phyloP scores from a whole-genome alignment of 1,140 invertebrate species.

The Oncopodura yosiiana region DNA sequence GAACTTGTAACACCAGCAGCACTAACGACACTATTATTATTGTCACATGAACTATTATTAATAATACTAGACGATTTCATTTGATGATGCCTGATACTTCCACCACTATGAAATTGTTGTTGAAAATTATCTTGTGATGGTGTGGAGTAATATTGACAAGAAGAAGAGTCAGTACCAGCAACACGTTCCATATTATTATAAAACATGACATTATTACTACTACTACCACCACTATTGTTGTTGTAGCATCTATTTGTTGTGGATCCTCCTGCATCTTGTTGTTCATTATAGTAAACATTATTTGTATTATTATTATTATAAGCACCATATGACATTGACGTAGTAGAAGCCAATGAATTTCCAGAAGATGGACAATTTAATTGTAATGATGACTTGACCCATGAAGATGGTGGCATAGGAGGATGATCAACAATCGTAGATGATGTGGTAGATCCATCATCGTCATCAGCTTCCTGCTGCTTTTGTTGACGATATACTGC shows the following conservation, averaged over 20 bases:
- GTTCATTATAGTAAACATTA: too few relatives aligned
- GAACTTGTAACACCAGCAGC: constrained; percentile 7
- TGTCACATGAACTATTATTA: constrained; percentile 11
- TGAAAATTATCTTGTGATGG: neutral
- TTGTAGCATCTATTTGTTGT: constrained; percentile 1
- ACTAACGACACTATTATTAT: neutral
- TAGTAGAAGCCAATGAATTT: too few relatives aligned
- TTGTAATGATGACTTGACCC: constrained; percentile 21
- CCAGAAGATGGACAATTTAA: too few relatives aligned
- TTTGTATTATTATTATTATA: neutral
- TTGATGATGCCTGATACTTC: too few relatives aligned
- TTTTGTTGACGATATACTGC: too few relatives aligned
- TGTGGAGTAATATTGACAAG: neutral
- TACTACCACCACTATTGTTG: constrained; percentile 3
- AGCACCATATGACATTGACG: neutral
- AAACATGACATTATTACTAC: neutral
- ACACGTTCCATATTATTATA: neutral
- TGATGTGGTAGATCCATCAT: too few relatives aligned
- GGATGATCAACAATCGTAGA: too few relatives aligned
- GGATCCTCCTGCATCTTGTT: too few relatives aligned
- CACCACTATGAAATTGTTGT: neutral
- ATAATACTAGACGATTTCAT: constrained; percentile 10
- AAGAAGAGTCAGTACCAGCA: neutral
- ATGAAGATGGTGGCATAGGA: constrained; percentile 23
- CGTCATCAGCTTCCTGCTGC: too few relatives aligned